Evolutionary conservation across 2,888 invertebrate genomes (phyloP), one percentile per base, ranked within the genome.

Genomic region (Zhuqinia jingwanae): DNA sequence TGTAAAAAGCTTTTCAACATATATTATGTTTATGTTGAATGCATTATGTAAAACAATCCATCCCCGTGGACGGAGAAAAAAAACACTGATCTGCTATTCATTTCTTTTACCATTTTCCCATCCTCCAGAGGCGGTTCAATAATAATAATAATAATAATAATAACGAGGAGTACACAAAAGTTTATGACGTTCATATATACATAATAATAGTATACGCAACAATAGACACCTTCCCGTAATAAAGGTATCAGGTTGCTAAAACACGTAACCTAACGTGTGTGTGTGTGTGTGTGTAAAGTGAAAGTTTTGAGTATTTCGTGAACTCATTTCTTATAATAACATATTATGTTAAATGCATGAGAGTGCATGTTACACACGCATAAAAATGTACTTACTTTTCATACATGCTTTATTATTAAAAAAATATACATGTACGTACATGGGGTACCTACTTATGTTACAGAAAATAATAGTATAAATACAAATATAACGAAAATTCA

Each of bases 11-110:
- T 73, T 73, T 78, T 63, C 78, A 50, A 50, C 65, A 30, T 78
- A 65, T 79, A 65, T 63, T 77, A 63, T 42, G 11, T 53, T 20
- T 45, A 25, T 45, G 78, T 30, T 53, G 81, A 58, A 82, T 82
- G 47, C 58, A 82, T 82, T 82, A 83, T 76, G 83, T 65, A 83
- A 76, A 83, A 83, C 75, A 76, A 83, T 76, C 60, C 45, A 60
- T 83, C 83, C 83, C 83, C 20, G 30, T 42, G 76, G 83, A 75
- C 36, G 36, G n/a, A n/a, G n/a, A 36, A 8, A 36, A 36, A 36
- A 36, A 3, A 60, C 76, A 65, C 76, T 83, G 83, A 83, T 83
- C 83, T 83, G 30, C 75, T 83, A 83, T 83, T 83, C 83, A 75
- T 83, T 82, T 65, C 75, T 65, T 65, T 76, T 60, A 22, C 47